Evolutionary conservation across 1,140 invertebrate species (phyloP).

Genomic region (Drosophila asahinai): DNA sequence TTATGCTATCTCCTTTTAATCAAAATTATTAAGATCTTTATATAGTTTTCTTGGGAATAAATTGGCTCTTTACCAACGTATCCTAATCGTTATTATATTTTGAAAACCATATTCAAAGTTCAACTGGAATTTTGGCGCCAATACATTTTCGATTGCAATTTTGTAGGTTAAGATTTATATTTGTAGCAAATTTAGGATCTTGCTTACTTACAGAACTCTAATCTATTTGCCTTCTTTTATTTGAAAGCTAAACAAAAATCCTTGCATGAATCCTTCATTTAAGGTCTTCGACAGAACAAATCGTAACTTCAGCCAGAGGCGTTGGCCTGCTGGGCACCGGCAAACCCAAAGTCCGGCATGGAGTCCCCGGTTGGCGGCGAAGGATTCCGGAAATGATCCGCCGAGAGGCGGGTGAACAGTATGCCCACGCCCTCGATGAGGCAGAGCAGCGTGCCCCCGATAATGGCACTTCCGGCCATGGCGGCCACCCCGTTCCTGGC

Average conservation of each 20-base stretch:
- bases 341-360: conserved; percentile 6
- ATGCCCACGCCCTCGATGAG: conserved; percentile 99
- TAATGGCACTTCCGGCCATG: conserved; percentile 97
- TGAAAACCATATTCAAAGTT: too few species aligned
- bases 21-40: background rate
- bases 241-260: background rate
- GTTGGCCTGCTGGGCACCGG: conserved; percentile 6
- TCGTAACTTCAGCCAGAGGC: conserved; percentile 17
- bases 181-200: too few species aligned
- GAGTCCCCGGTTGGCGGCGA: conserved; percentile 20
- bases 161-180: too few species aligned
- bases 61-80: background rate
- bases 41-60: background rate
- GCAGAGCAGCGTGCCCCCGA: conserved; percentile 97
- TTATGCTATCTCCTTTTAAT: background rate
- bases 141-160: conserved; percentile 1
- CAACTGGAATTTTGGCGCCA: background rate
- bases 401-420: conserved; percentile 93
- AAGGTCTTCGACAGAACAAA: background rate
- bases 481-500: conserved; percentile 96
- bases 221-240: too few species aligned
- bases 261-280: background rate
- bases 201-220: background rate
- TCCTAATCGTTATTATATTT: background rate
- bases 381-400: conserved; percentile 94